phyloP scores from a whole-genome alignment of 2,797 vertebrate genomes.

The Epinephelus malabaricus region DNA sequence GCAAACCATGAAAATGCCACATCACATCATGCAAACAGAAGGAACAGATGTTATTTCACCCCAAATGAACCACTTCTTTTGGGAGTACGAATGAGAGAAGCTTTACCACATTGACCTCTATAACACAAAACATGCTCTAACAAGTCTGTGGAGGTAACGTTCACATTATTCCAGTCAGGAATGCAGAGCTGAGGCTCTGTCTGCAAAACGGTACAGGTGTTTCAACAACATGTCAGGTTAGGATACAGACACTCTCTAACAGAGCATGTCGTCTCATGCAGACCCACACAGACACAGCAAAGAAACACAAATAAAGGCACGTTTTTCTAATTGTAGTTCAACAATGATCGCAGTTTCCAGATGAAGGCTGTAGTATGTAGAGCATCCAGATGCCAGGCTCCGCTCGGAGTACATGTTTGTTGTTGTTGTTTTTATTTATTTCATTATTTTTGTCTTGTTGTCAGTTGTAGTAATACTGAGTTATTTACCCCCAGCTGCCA shows the following conservation, averaged over 20 bases:
- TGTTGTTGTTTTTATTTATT: conserved; percentile 20
- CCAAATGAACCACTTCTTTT: conserved; percentile 54
- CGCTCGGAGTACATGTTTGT: conserved; percentile 12
- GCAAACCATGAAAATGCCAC: conserved; percentile 73
- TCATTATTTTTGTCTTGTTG: conserved; percentile 20
- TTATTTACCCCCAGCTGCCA: conserved; percentile 42
- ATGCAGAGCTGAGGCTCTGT: conserved; percentile 3
- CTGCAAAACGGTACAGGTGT: conserved; percentile 25
- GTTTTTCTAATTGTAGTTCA: conserved; percentile 13
- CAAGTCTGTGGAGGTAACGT: conserved; percentile 11
- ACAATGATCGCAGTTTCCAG: conserved; percentile 28
- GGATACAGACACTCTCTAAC: background rate
- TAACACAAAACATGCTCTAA: conserved; percentile 36
- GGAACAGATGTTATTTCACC: conserved; percentile 65
- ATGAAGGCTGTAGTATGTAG: conserved; percentile 23
- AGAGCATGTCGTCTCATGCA: background rate
- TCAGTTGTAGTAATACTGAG: conserved; percentile 28
- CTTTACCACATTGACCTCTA: conserved; percentile 27
- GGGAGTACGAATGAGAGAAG: conserved; percentile 22
- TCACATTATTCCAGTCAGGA: conserved; percentile 7
- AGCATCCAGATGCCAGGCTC: conserved; percentile 43
- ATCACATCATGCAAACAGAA: conserved; percentile 72
- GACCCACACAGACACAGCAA: background rate
- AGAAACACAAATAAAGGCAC: background rate
- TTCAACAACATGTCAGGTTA: conserved; percentile 21